Percentiles rank a stretch among this genome's conserved stretches.
phyloP scores from a whole-genome alignment of 2,113 vertebrate genomes.

The Sula dactylatra region DNA sequence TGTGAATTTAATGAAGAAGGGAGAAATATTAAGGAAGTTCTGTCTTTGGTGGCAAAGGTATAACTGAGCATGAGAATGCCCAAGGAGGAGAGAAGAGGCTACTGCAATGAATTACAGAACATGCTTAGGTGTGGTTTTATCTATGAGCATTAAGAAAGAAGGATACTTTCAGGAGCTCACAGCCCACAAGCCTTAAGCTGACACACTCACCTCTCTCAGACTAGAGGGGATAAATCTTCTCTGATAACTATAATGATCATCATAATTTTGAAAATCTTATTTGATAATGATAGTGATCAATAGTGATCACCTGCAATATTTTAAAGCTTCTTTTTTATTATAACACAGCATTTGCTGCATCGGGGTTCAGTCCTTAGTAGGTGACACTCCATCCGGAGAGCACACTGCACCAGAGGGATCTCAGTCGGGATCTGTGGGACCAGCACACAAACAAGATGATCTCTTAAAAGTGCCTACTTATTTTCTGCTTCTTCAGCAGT shows the following conservation, averaged over 20 bases:
- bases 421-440: background rate
- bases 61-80: background rate
- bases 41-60: slow-evolving; percentile 26
- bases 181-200: background rate
- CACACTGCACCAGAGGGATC: fast-evolving
- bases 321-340: background rate
- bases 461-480: background rate
- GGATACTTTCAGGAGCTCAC: background rate
- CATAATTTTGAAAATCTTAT: background rate
- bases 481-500: background rate
- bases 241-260: background rate
- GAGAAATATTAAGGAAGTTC: slow-evolving; percentile 35
- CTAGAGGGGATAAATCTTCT: background rate
- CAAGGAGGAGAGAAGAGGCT: slow-evolving; percentile 3
- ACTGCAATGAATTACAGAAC: slow-evolving; percentile 36
- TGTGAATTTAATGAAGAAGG: slow-evolving; percentile 55
- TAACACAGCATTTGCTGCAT: background rate
- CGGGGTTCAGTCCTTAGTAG: background rate
- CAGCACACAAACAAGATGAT: background rate
- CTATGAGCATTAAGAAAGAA: slow-evolving; percentile 1
- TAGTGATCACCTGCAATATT: background rate
- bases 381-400: background rate
- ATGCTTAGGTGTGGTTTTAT: background rate
- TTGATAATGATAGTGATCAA: background rate
- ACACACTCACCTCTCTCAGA: background rate